Conservation (phyloP, 2,888 invertebrate species). For the Patella depressa region DNA sequence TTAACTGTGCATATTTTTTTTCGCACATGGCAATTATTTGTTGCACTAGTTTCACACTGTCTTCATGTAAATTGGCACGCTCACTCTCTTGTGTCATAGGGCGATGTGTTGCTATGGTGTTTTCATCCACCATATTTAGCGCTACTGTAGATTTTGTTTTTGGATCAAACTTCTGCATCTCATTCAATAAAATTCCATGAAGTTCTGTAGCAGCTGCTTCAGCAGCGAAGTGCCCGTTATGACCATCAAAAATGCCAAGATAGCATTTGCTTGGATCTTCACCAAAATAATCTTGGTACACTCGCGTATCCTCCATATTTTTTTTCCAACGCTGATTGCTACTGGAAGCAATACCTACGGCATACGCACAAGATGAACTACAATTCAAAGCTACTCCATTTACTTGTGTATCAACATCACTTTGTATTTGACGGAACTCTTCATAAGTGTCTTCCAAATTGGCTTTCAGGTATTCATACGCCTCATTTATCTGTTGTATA, state of each 20-base stretch:
- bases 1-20: slow-evolving; percentile 54
- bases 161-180: slow-evolving; percentile 67
- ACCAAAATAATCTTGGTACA: slow-evolving; percentile 67
- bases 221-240: slow-evolving; percentile 66
- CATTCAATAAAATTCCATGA: slow-evolving; percentile 62
- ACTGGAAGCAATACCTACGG: slow-evolving; percentile 59
- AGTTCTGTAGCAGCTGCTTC: slow-evolving; percentile 64
- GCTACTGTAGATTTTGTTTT: slow-evolving; percentile 55
- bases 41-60: slow-evolving; percentile 50
- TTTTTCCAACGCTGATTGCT: slow-evolving; percentile 65
- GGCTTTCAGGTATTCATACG: slow-evolving; percentile 65
- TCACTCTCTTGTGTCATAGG: slow-evolving; percentile 53
- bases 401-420: slow-evolving; percentile 55
- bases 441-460: slow-evolving; percentile 64
- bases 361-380: slow-evolving; percentile 52
- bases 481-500: slow-evolving; percentile 55
- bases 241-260: slow-evolving; percentile 66
- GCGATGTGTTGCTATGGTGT: slow-evolving; percentile 45
- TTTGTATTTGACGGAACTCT: slow-evolving; percentile 44
- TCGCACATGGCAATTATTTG: slow-evolving; percentile 64
- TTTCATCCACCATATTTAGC: slow-evolving; percentile 47
- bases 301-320: slow-evolving; percentile 66
- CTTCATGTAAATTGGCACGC: slow-evolving; percentile 49
- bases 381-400: slow-evolving; percentile 58
- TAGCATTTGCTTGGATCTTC: slow-evolving; percentile 64